A percentile compares a stretch with the other conserved stretches of the same genome.
These are phyloP conservation scores for Netelia virgata DNA, from an alignment of 2,888 invertebrate genomes.

Conservation along the genomic window DNA sequence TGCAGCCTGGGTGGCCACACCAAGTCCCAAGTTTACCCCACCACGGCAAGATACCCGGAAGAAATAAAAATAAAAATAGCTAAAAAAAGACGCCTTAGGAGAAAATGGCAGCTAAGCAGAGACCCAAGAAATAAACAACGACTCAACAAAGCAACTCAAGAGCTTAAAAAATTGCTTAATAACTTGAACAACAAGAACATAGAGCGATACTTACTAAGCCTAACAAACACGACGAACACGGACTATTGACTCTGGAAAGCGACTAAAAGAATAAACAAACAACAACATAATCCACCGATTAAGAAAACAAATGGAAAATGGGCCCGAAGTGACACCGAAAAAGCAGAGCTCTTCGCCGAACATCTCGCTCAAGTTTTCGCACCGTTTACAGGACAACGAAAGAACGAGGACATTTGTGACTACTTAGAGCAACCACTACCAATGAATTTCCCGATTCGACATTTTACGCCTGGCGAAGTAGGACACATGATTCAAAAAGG, in stretches of 20 bases:
- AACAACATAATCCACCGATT: constrained; percentile 55
- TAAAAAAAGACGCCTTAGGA: constrained; percentile 60
- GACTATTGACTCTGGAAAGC: constrained; percentile 65
- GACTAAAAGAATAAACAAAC: constrained; percentile 54
- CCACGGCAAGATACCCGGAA: not conserved
- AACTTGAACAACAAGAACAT: constrained; percentile 46
- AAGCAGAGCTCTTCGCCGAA: constrained; percentile 65
- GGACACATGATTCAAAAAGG: not conserved
- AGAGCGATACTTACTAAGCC: constrained; percentile 21
- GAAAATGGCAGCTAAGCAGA: constrained; percentile 64
- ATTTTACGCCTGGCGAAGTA: not conserved
- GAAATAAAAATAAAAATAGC: constrained; percentile 61
- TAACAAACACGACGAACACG: constrained; percentile 44
- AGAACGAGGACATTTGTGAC: not conserved
- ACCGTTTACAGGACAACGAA: too few relatives aligned
- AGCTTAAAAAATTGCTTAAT: constrained; percentile 61
- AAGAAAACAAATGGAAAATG: constrained; percentile 50
- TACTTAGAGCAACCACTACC: constrained; percentile 6
- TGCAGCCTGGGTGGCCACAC: constrained; percentile 63
- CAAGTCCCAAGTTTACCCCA: not conserved
- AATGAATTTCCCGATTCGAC: not conserved
- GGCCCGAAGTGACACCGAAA: constrained; percentile 58
- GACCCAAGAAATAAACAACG: constrained; percentile 60
- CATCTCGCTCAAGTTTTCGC: too few relatives aligned
- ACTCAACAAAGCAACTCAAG: constrained; percentile 57